Conservation (phyloP, 92 coral and sea anemone genomes). For the Heteractis magnifica region DNA sequence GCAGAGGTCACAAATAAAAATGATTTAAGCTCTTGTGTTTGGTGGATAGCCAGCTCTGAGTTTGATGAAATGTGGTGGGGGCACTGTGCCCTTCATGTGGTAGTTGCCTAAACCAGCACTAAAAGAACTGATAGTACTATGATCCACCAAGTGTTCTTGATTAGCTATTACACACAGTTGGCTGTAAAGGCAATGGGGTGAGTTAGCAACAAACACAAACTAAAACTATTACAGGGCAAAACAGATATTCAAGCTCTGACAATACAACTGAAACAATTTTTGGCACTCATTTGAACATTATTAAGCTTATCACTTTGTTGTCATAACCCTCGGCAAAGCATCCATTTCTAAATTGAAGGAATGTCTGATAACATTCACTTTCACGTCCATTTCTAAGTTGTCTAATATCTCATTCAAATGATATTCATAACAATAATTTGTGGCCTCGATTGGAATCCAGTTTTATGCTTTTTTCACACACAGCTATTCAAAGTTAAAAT, state of each 20-base stretch:
- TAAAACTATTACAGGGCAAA: conserved; percentile 23
- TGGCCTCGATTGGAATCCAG: too few species aligned
- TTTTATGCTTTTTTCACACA: too few species aligned
- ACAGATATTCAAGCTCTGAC: neutral
- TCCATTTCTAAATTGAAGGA: too few species aligned
- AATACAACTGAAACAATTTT: neutral
- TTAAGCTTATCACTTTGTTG: too few species aligned
- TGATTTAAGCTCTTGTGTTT: conserved; percentile 29
- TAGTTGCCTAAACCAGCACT: conserved; percentile 30
- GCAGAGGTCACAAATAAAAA: conserved; percentile 55
- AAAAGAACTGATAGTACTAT: conserved; percentile 7
- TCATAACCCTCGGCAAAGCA: too few species aligned
- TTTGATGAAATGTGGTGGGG: conserved; percentile 13
- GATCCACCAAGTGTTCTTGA: conserved; percentile 34
- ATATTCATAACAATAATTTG: too few species aligned
- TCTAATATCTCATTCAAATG: too few species aligned
- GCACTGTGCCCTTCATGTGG: conserved; percentile 30
- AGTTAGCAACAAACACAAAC: conserved; percentile 37
- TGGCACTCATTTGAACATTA: too few species aligned
- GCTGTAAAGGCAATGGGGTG: conserved; percentile 66
- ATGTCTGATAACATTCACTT: too few species aligned
- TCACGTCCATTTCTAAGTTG: too few species aligned
- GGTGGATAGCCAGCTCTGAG: conserved; percentile 5
- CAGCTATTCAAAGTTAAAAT: too few species aligned
- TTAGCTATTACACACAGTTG: conserved; percentile 35